A percentile compares a stretch with the other conserved stretches of the same genome.
Conservation (phyloP, 2,888 invertebrate genomes). For the Lithosia quadra region DNA sequence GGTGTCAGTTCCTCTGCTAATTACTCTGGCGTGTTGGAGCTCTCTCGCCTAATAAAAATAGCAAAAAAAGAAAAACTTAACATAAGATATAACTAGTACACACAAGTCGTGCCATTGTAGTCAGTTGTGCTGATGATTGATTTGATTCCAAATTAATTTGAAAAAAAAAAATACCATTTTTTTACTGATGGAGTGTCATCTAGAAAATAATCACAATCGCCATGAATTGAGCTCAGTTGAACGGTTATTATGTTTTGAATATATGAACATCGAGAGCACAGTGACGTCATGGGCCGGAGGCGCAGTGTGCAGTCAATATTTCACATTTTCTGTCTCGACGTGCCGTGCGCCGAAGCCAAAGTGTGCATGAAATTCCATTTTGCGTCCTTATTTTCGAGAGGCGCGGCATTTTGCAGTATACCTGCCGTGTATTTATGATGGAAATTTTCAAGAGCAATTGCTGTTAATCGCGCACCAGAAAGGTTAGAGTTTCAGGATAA, state of each 20-base stretch:
- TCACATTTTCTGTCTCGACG: conserved; percentile 57
- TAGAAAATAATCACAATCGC: conserved; percentile 43
- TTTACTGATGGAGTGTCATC: conserved; percentile 27
- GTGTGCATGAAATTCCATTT: conserved; percentile 69
- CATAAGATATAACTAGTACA: no score
- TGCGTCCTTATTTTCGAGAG: conserved; percentile 79
- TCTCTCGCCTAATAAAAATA: no score
- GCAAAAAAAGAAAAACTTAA: no score
- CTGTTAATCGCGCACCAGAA: conserved; percentile 16
- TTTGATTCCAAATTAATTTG: no score
- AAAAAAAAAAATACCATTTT: no score
- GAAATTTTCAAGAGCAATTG: conserved; percentile 54
- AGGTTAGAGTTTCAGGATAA: neutral
- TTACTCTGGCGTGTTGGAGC: no score
- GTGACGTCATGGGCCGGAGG: conserved; percentile 41
- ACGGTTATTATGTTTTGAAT: conserved; percentile 63
- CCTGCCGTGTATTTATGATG: conserved; percentile 54
- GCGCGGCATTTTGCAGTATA: conserved; percentile 56
- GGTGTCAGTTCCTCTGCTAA: no score
- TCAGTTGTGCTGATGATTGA: no score
- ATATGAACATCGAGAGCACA: conserved; percentile 52
- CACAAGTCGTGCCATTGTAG: no score
- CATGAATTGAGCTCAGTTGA: conserved; percentile 57
- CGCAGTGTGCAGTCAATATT: conserved; percentile 63
- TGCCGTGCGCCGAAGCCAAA: conserved; percentile 39